These are phyloP conservation scores for Diachasmimorpha longicaudata DNA, from an alignment of 1,140 invertebrate genomes.

Conservation along the genomic window DNA sequence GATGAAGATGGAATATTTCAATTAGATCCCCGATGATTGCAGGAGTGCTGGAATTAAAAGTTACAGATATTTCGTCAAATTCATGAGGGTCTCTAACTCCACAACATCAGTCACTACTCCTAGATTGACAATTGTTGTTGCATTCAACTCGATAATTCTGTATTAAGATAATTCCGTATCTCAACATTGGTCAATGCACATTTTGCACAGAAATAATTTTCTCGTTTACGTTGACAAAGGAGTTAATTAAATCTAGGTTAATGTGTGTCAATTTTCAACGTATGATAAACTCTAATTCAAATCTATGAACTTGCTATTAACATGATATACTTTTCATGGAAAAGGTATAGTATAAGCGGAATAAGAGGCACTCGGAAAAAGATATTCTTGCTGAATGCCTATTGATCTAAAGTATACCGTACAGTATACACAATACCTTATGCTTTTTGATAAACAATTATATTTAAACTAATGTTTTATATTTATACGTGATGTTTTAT, in stretches of 20 bases:
- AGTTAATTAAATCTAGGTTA: conserved; percentile 45
- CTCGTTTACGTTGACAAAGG: conserved; percentile 4
- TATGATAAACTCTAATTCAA: conserved; percentile 52
- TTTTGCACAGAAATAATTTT: not conserved
- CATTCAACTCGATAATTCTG: not conserved
- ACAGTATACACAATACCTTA: conserved; percentile 45
- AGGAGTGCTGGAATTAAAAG: not conserved
- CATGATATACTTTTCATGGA: conserved; percentile 28
- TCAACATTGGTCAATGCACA: not conserved
- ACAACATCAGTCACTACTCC: not conserved
- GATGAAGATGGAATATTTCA: not conserved
- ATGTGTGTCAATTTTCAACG: conserved; percentile 61
- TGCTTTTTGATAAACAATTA: conserved; percentile 54
- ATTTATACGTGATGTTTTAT: conserved; percentile 41
- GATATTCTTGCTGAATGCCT: conserved; percentile 31
- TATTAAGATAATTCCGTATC: not conserved
- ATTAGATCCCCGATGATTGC: not conserved
- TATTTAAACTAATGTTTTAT: conserved; percentile 53
- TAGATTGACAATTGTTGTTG: not conserved
- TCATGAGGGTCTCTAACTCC: not conserved
- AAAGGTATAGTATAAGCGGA: conserved; percentile 27
- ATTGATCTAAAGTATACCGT: conserved; percentile 40
- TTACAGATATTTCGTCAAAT: not conserved
- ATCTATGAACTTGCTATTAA: conserved; percentile 33
- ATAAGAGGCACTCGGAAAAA: not conserved